Conservation (phyloP, 2,113 vertebrate species). For the Halichoeres trimaculatus region DNA sequence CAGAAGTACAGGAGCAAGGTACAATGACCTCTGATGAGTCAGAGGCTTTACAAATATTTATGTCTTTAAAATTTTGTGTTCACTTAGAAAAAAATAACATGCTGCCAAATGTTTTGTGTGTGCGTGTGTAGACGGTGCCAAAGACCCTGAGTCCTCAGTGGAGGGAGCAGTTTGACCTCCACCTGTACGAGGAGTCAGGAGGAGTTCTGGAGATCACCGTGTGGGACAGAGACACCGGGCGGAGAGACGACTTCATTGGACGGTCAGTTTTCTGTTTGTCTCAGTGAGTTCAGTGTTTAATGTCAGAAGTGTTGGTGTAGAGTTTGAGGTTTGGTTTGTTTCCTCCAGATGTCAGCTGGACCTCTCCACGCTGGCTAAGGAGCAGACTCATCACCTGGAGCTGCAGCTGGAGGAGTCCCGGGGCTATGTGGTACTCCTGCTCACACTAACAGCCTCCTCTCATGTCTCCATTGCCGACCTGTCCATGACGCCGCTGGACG, state of each 20-base stretch:
- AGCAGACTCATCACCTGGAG: constrained; percentile 91
- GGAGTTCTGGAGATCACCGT: constrained; percentile 92
- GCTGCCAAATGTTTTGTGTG: neutral
- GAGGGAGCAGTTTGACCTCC: constrained; percentile 96
- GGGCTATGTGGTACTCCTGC: constrained; percentile 89
- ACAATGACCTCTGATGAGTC: neutral
- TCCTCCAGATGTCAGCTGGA: constrained; percentile 90
- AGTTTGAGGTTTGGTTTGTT: too few species aligned
- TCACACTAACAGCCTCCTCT: constrained; percentile 91
- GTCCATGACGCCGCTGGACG: constrained; percentile 86
- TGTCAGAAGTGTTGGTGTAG: too few species aligned
- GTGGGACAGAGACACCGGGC: constrained; percentile 93
- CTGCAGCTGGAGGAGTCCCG: constrained; percentile 88
- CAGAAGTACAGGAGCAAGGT: constrained; percentile 99
- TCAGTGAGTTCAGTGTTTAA: too few species aligned
- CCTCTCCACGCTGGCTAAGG: constrained; percentile 88
- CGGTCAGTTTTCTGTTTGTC: too few species aligned
- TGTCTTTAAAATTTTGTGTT: too few species aligned
- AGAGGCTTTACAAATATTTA: too few species aligned
- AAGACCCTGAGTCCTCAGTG: constrained; percentile 96
- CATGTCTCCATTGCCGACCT: constrained; percentile 90
- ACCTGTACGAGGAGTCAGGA: constrained; percentile 91
- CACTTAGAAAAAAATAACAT: too few species aligned
- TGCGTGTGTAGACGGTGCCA: constrained; percentile 85
- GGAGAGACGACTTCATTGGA: constrained; percentile 96